Evolutionary conservation across 2,113 vertebrate genomes (phyloP).

Genomic region (Vidua chalybeata): DNA sequence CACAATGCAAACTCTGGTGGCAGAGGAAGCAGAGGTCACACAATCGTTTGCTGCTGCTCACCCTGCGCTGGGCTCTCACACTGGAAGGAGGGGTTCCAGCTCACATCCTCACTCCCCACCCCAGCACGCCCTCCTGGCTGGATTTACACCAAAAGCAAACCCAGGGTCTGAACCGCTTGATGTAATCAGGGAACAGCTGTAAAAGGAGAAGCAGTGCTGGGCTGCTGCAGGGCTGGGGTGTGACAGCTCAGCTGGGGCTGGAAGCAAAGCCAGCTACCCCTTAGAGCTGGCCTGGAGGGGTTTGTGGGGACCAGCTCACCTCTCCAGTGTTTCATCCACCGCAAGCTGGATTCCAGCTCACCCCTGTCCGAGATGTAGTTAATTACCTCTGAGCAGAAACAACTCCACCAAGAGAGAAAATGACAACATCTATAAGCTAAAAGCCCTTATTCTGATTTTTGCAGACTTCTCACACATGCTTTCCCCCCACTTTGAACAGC

Average conservation of each 20-base stretch:
- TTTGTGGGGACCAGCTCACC: neutral
- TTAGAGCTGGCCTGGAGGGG: neutral
- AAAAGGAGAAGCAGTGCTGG: neutral
- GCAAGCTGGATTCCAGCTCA: neutral
- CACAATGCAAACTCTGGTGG: neutral
- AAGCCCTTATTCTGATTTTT: neutral
- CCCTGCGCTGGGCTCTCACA: neutral
- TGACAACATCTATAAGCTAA: neutral
- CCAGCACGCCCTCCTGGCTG: neutral
- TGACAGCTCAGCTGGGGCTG: neutral
- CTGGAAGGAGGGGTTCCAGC: neutral
- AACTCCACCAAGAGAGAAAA: neutral
- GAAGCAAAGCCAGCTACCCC: neutral
- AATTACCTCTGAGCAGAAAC: neutral
- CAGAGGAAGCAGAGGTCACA: constrained; percentile 13
- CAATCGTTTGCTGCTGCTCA: neutral
- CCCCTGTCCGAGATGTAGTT: neutral
- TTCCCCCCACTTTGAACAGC: neutral
- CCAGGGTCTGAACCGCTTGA: neutral
- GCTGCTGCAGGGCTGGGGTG: neutral
- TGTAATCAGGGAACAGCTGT: neutral
- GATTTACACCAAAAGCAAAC: neutral
- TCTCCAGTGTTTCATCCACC: neutral
- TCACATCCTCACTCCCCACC: neutral
- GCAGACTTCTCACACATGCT: neutral